Base-by-base conservation (phyloP, 2,113 vertebrate genomes). In the Apteryx owenii region DNA sequence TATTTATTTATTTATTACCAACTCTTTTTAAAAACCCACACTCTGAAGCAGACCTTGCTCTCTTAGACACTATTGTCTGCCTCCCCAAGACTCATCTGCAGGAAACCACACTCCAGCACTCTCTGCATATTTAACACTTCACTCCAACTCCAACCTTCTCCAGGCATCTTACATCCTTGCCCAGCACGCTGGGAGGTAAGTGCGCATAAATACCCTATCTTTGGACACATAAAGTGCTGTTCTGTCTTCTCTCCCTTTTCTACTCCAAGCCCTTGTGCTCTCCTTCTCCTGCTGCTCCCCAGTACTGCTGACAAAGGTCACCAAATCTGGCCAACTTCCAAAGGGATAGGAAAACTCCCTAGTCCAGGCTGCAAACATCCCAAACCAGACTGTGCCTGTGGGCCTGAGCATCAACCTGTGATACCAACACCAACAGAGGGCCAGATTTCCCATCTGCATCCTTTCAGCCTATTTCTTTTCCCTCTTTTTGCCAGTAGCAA, bases 111-210 rank as follows among this genome's bases (percentile, higher is more conserved):
- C 28, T 88, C 53, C 53, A 64, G n/a, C 25, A 64, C 36, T 77
- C 18, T 23, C 14, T 21, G 36, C 61, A 38, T 36, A 38, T 64
- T 23, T 23, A 64, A 28, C 2, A 54, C 42, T 85, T 68, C 58
- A 19, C 51, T 19, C 78, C 70, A 40, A 7, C 1, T 6, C 42
- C 40, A 12, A 26, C 44, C 75, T 85, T 48, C 33, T 20, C 18
- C 83, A 26, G 9, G 0, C 0, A 77, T 42, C 36, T 19, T 29
- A n/a, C 25, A 28, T 38, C 50, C 26, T 42, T 73, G 60, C 38
- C 19, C 26, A 54, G 65, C 75, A 78, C 17, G 8, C 64, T 36
- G 31, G 61, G 29, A 44, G n/a, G 42, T 73, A 60, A n/a, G 46
- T 81, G 58, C 18, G 60, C 68, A 53, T 3, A 2, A 64, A 81